These are phyloP conservation scores for Villa cingulata DNA, from an alignment of 2,888 invertebrate genomes.

Conservation along the genomic window DNA sequence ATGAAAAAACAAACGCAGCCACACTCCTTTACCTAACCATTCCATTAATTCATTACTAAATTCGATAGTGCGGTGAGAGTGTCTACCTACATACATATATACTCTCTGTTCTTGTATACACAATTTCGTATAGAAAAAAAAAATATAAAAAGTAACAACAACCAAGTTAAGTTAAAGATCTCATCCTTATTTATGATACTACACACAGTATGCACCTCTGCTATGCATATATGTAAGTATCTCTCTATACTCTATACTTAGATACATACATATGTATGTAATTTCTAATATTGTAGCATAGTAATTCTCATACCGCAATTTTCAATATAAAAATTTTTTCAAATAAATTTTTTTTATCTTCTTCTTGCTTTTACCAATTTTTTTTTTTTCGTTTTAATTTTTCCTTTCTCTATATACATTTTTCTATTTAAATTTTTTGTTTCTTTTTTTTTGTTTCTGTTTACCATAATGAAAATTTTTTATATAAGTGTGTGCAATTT, in stretches of 20 bases:
- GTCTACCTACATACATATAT: no score
- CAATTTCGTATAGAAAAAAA: no score
- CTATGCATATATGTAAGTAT: no score
- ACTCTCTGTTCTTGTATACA: no score
- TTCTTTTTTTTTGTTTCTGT: neutral
- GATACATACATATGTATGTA: neutral
- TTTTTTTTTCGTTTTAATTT: neutral
- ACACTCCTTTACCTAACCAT: no score
- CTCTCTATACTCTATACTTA: no score
- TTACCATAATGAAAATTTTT: slow-evolving; percentile 7
- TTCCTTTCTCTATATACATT: neutral
- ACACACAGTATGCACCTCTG: no score
- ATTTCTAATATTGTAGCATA: neutral
- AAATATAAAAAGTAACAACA: neutral
- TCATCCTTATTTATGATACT: neutral
- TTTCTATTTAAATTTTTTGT: neutral
- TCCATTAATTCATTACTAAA: no score
- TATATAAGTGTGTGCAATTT: slow-evolving; percentile 9
- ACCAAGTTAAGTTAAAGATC: neutral
- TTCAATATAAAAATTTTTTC: slow-evolving; percentile 3
- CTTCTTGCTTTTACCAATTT: neutral
- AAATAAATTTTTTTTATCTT: slow-evolving; percentile 1
- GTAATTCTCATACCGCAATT: neutral
- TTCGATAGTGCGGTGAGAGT: no score
- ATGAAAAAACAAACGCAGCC: no score